phyloP scores from a whole-genome alignment of 2,797 vertebrate species.

The Glossophaga mutica region DNA sequence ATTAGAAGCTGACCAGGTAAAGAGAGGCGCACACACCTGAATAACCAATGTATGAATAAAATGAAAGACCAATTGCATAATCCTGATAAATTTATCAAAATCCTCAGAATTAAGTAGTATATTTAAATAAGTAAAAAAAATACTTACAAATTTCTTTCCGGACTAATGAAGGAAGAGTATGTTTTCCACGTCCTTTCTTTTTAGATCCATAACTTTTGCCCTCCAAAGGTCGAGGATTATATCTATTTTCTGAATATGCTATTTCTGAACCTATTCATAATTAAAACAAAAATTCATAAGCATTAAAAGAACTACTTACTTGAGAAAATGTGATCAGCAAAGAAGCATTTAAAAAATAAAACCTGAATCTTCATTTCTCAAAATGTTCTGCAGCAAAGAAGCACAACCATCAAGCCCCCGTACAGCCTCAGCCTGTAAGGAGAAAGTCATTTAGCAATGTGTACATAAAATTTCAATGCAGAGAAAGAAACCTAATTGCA shows the following conservation, averaged over 20 bases:
- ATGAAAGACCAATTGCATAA: neutral
- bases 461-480: neutral
- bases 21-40: neutral
- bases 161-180: conserved; percentile 39
- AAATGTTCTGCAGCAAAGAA: conserved; percentile 87
- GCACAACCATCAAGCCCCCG: conserved; percentile 90
- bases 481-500: neutral
- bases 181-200: conserved; percentile 83
- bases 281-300: conserved; percentile 66
- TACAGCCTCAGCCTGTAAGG: conserved; percentile 83
- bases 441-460: conserved; percentile 60
- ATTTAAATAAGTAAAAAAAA: conserved; percentile 45
- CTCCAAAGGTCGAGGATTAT: conserved; percentile 77
- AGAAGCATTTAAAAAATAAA: conserved; percentile 38
- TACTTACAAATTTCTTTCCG: conserved; percentile 83
- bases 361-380: conserved; percentile 84
- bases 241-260: conserved; percentile 59
- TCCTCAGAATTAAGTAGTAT: neutral
- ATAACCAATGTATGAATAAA: conserved; percentile 19
- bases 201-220: conserved; percentile 77
- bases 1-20: neutral
- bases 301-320: conserved; percentile 7
- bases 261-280: conserved; percentile 74
- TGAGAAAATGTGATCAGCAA: conserved; percentile 42
- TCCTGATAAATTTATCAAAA: conserved; percentile 23